phyloP scores from a whole-genome alignment of 2,888 invertebrate genomes.

The Melieria omissa region DNA sequence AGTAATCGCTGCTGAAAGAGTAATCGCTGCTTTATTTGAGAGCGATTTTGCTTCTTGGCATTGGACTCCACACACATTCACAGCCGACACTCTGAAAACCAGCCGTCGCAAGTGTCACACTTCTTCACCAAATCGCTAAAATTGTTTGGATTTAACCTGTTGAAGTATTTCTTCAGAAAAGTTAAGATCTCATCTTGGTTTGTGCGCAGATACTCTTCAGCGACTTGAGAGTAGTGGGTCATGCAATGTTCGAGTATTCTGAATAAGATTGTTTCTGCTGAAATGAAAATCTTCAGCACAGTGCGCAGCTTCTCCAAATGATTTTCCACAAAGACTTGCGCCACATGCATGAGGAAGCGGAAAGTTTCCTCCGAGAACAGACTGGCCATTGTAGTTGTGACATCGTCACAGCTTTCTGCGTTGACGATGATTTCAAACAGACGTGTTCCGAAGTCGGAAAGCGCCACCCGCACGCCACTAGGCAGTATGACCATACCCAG shows the following conservation, averaged over 20 bases:
- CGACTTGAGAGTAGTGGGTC: conserved; percentile 21
- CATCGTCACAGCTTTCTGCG: conserved; percentile 46
- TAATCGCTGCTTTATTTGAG: too few relatives aligned
- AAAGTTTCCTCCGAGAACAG: conserved; percentile 34
- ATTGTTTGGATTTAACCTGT: conserved; percentile 49
- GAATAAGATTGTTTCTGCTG: conserved; percentile 53
- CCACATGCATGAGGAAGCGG: conserved; percentile 44
- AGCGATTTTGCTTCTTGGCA: too few relatives aligned
- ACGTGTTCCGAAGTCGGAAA: conserved; percentile 30
- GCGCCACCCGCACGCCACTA: conserved; percentile 23
- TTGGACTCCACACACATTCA: too few relatives aligned
- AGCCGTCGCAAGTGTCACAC: conserved; percentile 50
- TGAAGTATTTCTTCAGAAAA: conserved; percentile 42
- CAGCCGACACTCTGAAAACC: conserved; percentile 39
- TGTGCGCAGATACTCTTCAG: conserved; percentile 13
- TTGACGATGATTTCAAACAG: conserved; percentile 47
- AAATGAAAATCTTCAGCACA: conserved; percentile 41
- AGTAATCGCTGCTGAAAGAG: too few relatives aligned
- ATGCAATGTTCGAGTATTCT: conserved; percentile 44
- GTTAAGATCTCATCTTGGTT: conserved; percentile 39
- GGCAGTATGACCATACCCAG: conserved; percentile 36
- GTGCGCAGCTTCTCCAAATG: background rate
- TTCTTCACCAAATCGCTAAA: background rate
- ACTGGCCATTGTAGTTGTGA: conserved; percentile 46
- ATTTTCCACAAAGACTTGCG: conserved; percentile 44